These are phyloP conservation scores for Drosophila nigromelanica DNA, from an alignment of 1,140 invertebrate genomes.

Conservation along the genomic window DNA sequence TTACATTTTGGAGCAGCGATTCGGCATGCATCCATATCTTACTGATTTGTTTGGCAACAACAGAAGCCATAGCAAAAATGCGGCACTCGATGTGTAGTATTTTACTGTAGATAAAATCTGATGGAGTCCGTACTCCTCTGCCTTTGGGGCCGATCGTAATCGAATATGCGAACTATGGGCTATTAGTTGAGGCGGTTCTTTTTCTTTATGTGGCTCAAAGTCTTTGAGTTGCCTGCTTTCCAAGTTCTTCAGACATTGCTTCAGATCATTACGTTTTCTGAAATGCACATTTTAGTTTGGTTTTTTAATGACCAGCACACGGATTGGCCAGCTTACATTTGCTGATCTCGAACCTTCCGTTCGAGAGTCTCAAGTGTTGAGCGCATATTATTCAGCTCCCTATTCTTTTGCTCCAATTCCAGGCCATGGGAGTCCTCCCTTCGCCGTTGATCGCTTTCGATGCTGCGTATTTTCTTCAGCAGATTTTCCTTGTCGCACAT, in stretches of 20 bases:
- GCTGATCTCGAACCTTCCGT: neutral
- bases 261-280: neutral
- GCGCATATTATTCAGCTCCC: constrained; percentile 7
- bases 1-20: constrained; percentile 1
- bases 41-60: constrained; percentile 16
- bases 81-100: neutral
- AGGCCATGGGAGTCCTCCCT: constrained; percentile 1
- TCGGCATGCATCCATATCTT: constrained; percentile 23
- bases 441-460: neutral
- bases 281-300: neutral
- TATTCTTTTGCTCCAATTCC: constrained; percentile 30
- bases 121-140: neutral
- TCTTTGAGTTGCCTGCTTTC: neutral
- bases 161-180: neutral
- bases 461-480: constrained; percentile 2
- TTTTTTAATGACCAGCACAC: neutral
- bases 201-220: neutral
- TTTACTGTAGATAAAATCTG: neutral
- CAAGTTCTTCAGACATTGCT: neutral
- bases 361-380: constrained; percentile 13
- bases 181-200: neutral
- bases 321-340: constrained; percentile 4
- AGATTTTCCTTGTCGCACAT: constrained; percentile 33
- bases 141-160: neutral
- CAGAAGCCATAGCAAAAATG: constrained; percentile 1